Conservation (phyloP, 1,140 invertebrate species). For the Brachionus asplanchnoidis region DNA sequence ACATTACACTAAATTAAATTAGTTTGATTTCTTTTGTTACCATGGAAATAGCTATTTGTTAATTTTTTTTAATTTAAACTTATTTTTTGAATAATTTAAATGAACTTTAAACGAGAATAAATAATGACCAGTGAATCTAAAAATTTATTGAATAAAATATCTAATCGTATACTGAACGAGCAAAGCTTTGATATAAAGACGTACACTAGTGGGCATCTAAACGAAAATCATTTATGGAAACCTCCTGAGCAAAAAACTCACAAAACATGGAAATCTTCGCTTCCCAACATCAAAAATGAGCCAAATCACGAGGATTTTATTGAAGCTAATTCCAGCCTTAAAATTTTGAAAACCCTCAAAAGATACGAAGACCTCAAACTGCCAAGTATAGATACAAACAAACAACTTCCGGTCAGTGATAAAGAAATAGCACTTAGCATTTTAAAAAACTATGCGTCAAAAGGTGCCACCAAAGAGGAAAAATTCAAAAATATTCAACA, state of each 20-base stretch:
- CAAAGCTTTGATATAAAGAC: background rate
- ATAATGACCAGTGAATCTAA: conserved; percentile 25
- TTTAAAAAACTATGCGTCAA: background rate
- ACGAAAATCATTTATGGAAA: conserved; percentile 33
- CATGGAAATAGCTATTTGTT: background rate
- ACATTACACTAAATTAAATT: background rate
- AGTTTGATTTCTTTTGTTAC: background rate
- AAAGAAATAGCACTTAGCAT: conserved; percentile 27
- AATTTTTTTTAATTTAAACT: conserved; percentile 2
- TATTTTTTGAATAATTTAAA: background rate
- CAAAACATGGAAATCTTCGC: background rate
- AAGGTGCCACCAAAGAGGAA: conserved; percentile 20
- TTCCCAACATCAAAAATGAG: background rate
- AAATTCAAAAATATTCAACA: conserved; percentile 23
- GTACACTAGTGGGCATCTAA: conserved; percentile 30
- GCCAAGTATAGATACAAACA: background rate
- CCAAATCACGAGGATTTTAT: background rate
- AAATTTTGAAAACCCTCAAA: background rate
- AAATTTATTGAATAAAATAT: conserved; percentile 16
- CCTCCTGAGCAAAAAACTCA: conserved; percentile 19
- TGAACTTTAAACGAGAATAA: conserved; percentile 1
- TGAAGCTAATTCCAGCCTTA: background rate
- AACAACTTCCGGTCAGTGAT: background rate
- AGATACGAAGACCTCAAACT: background rate
- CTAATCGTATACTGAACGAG: background rate